phyloP scores from a whole-genome alignment of 2,888 invertebrate genomes.

The Metellina segmentata region DNA sequence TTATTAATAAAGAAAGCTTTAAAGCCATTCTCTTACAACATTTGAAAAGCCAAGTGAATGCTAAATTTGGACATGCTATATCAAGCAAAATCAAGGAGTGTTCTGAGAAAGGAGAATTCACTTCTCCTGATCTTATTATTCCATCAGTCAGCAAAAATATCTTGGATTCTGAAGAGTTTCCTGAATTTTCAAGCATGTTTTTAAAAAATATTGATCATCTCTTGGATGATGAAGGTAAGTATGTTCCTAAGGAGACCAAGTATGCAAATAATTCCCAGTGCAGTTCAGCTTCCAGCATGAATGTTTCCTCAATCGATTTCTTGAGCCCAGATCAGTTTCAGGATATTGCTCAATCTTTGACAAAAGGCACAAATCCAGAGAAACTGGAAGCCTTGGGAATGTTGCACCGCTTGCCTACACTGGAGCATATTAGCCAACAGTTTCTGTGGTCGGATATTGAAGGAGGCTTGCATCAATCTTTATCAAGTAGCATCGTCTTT shows the following conservation, averaged over 20 bases:
- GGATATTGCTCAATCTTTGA: slow-evolving; percentile 23
- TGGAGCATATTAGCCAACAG: slow-evolving; percentile 63
- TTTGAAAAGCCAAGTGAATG: slow-evolving; percentile 48
- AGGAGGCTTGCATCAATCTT: slow-evolving; percentile 38
- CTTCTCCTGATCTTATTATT: slow-evolving; percentile 26
- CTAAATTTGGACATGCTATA: slow-evolving; percentile 42
- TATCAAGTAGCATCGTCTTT: slow-evolving; percentile 47
- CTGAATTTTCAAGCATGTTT: slow-evolving; percentile 28
- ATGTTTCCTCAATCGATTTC: slow-evolving; percentile 66
- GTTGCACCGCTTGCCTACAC: slow-evolving; percentile 45
- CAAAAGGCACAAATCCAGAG: slow-evolving; percentile 50
- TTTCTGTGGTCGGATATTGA: slow-evolving; percentile 60
- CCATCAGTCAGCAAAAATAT: slow-evolving; percentile 27
- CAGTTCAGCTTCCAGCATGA: slow-evolving; percentile 65
- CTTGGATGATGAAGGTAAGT: slow-evolving; percentile 48
- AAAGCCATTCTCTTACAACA: slow-evolving; percentile 57
- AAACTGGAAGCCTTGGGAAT: slow-evolving; percentile 66
- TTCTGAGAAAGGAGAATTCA: background rate
- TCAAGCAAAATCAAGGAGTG: slow-evolving; percentile 10
- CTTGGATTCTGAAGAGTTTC: slow-evolving; percentile 27
- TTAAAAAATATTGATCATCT: slow-evolving; percentile 29
- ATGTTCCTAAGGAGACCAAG: slow-evolving; percentile 46
- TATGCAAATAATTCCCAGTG: slow-evolving; percentile 44
- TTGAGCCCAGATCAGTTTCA: slow-evolving; percentile 68
- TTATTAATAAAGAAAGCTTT: slow-evolving; percentile 67